Evolutionary conservation across 2,113 vertebrate genomes (phyloP), one percentile per base, ranked within the genome.

Genomic region (Craseonycteris thonglongyai): DNA sequence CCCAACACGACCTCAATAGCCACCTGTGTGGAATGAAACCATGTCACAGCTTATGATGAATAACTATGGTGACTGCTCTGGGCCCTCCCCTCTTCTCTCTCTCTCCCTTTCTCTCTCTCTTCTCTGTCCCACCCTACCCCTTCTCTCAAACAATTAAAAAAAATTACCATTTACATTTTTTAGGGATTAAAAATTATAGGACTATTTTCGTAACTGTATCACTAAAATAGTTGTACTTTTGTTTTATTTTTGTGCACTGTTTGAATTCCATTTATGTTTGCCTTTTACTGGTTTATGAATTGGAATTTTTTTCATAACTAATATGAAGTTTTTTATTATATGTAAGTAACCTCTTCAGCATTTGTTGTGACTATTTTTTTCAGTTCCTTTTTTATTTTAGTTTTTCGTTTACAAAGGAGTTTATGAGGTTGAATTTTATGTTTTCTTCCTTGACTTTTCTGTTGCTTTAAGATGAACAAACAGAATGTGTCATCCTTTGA

Each of bases 331-430:
- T 86, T 79, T 40, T 89, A 30, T 88, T 89, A 16, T 56, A 13
- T 28, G n/a, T 92, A 28, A 80, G 26, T 84, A 72, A 69, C 18
- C 3, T 5, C 40, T 72, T 76, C 54, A 76, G 8, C 54, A 66
- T 75, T 88, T 76, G 11, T 94, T 7, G 45, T 59, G 45, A 93
- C n/a, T 86, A 63, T 28, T 18, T 88, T 81, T 78, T 30, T 3
- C 5, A 49, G 21, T 72, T 75, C 2, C 21, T 56, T 90, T 76
- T 91, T 85, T 54, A 42, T 21, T 59, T 80, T 84, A 61, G 6
- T 33, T 92, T 82, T 96, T 78, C 3, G 28, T 79, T 79, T 89
- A 24, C 81, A 78, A 90, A 75, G 90, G 26, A 66, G n/a, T 87
- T 80, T 35, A 88, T 38, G 24, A 42, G 12, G 6, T 69, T 92